Evolutionary conservation across 53 echinoderm and acorn worm genomes (phyloP), one percentile per base, ranked within the genome.

Genomic region (Paelopatides confundens): DNA sequence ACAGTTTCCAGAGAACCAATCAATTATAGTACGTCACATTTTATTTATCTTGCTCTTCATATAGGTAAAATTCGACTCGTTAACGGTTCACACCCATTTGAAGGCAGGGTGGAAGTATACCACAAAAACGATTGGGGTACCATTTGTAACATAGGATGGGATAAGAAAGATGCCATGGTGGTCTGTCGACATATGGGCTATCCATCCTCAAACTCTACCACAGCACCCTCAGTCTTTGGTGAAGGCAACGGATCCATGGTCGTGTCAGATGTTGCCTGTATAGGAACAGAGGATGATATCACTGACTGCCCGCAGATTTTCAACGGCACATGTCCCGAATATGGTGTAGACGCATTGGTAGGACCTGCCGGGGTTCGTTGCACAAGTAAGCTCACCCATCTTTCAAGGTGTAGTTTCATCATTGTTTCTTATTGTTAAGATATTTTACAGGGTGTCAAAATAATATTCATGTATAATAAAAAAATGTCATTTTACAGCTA

Each of bases 21-120:
- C n/a, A n/a, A n/a, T n/a, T n/a, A n/a, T n/a, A n/a, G n/a, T n/a
- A n/a, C n/a, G n/a, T n/a, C n/a, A n/a, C n/a, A n/a, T n/a, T n/a
- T n/a, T n/a, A n/a, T n/a, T n/a, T n/a, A n/a, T n/a, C n/a, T n/a
- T n/a, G n/a, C n/a, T n/a, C n/a, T n/a, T n/a, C n/a, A n/a, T n/a
- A 67, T 82, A 91, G 91, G 91, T 46, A 91, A 91, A 14, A 87
- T 91, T n/a, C 81, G 91, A 10, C 53, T 91, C n/a, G 63, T 31
- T 26, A 82, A 70, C 54, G 77, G 87, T 62, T 31, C 67, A 67
- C 77, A 86, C 63, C 36, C 82, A 18, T 43, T 87, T 48, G 63
- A 91, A 34, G 91, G 91, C n/a, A 62, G 87, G 24, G 87, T 91
- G 6, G 91, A 91, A 71, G 87, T 91, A 9, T 91, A 70, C 31